phyloP scores from a whole-genome alignment of 2,113 vertebrate genomes.

The Silurus asotus region DNA sequence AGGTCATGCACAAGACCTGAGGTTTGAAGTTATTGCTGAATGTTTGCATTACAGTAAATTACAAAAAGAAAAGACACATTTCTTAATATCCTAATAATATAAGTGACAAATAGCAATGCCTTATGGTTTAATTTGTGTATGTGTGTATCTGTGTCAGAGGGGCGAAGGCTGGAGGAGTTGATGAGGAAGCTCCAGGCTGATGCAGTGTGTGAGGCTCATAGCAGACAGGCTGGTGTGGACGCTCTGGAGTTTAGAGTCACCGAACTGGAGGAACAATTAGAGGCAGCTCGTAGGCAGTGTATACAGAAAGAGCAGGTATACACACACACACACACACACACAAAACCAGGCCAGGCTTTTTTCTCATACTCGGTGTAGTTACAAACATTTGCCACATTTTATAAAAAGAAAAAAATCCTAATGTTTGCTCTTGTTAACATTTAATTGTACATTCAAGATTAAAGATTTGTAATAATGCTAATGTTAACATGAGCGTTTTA shows the following conservation, averaged over 20 bases:
- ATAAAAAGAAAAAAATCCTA: not conserved
- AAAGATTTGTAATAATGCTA: not conserved
- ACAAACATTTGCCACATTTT: not conserved
- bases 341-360: not conserved
- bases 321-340: constrained; percentile 36
- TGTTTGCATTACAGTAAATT: not conserved
- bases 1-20: not conserved
- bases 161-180: constrained; percentile 66
- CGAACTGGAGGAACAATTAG: constrained; percentile 63
- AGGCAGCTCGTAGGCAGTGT: constrained; percentile 58
- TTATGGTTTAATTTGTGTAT: not conserved
- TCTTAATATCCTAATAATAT: not conserved
- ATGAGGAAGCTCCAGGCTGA: constrained; percentile 61
- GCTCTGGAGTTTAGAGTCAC: constrained; percentile 58
- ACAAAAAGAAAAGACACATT: not conserved
- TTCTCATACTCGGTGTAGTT: not conserved
- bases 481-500: not conserved
- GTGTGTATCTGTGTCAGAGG: constrained; percentile 56
- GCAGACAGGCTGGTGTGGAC: constrained; percentile 61
- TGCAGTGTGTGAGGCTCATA: constrained; percentile 54
- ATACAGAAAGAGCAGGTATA: constrained; percentile 67
- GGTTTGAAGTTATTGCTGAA: not conserved
- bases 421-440: not conserved
- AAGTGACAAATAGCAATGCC: not conserved
- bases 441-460: not conserved